These are phyloP conservation scores for Pegoplata infirma DNA, from an alignment of 2,888 invertebrate species.

Conservation along the genomic window DNA sequence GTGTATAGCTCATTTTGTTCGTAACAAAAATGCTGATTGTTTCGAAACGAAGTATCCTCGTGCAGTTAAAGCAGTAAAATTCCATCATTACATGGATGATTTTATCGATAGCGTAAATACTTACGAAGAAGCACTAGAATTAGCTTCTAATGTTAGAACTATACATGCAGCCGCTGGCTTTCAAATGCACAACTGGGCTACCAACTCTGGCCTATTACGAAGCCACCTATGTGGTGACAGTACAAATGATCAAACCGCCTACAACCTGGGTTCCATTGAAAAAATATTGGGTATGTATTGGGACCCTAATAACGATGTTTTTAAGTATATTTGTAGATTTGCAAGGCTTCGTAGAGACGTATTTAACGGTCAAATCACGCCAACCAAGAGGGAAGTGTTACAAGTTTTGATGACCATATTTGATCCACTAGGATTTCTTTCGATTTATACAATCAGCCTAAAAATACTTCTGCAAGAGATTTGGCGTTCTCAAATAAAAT, in stretches of 20 bases:
- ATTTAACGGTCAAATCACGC: background rate
- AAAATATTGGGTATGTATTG: constrained; percentile 47
- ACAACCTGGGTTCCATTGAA: constrained; percentile 3
- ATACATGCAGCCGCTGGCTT: too few species aligned
- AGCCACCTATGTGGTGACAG: background rate
- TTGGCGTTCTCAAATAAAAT: constrained; percentile 60
- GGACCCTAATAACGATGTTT: constrained; percentile 13
- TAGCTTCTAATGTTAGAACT: constrained; percentile 27
- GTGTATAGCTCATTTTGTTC: constrained; percentile 55
- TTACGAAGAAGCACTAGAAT: constrained; percentile 18
- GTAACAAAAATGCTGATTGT: constrained; percentile 8
- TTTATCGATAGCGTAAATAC: constrained; percentile 35
- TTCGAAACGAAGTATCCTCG: constrained; percentile 48
- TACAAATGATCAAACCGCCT: background rate
- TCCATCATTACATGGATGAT: constrained; percentile 65
- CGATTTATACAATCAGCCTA: constrained; percentile 50
- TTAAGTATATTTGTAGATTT: constrained; percentile 8
- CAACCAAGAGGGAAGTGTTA: constrained; percentile 5
- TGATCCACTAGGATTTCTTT: constrained; percentile 56
- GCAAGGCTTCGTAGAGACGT: background rate
- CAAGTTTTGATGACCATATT: constrained; percentile 45
- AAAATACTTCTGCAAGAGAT: constrained; percentile 61
- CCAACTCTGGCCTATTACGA: background rate
- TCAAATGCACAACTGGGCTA: constrained; percentile 36
- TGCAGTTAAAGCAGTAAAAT: constrained; percentile 64